A percentile compares a stretch with the other conserved stretches of the same genome.
phyloP scores from a whole-genome alignment of 2,888 invertebrate genomes.

The Didymodactylos carnosus region DNA sequence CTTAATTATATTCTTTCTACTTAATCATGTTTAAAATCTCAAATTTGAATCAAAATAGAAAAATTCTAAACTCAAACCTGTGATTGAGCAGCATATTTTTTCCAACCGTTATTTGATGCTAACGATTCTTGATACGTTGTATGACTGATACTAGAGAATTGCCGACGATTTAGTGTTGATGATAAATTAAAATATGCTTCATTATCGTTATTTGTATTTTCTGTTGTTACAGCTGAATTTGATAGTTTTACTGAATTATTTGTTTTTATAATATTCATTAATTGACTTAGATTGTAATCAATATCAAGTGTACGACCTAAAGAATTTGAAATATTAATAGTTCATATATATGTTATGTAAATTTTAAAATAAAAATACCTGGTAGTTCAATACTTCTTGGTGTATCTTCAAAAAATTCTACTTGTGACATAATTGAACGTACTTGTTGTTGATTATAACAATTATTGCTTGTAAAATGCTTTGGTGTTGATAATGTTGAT shows the following conservation, averaged over 20 bases:
- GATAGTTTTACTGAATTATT: too few relatives aligned
- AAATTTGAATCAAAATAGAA: background rate
- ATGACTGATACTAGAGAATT: background rate
- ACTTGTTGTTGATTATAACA: background rate
- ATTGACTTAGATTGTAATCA: conserved; percentile 60
- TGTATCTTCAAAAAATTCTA: background rate
- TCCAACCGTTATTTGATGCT: background rate
- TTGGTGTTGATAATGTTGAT: conserved; percentile 65
- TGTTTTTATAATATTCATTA: background rate
- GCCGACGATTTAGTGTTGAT: background rate
- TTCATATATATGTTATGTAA: too few relatives aligned
- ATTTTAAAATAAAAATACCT: background rate
- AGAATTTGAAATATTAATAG: background rate
- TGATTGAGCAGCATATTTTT: background rate
- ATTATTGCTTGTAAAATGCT: background rate
- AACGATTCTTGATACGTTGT: background rate
- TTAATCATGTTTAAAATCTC: background rate
- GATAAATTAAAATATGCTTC: background rate
- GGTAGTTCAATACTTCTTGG: background rate
- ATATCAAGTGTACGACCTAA: conserved; percentile 85
- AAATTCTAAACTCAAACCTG: background rate
- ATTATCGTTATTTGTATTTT: background rate
- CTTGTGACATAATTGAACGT: background rate
- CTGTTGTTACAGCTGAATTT: background rate
- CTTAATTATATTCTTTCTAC: background rate